These are phyloP conservation scores for Trididemnum miniatum DNA, from an alignment of 23 tunicate species.

Conservation along the genomic window DNA sequence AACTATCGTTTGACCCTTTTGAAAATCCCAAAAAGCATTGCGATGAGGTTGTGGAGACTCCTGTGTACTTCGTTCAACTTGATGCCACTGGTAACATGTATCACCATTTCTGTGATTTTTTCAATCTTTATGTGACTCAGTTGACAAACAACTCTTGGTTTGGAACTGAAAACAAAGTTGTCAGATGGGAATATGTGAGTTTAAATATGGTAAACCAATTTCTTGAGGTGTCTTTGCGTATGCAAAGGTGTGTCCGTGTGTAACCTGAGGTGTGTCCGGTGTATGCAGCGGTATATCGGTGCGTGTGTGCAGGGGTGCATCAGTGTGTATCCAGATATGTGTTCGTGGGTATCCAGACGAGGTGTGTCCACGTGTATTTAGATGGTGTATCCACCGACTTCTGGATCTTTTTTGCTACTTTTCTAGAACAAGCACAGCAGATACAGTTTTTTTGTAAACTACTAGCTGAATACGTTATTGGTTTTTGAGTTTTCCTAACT, in stretches of 20 bases:
- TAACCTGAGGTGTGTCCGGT: not conserved
- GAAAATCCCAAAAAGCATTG: conserved; percentile 33
- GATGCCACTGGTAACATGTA: conserved; percentile 89
- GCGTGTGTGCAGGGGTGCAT: no score
- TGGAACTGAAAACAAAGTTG: conserved; percentile 64
- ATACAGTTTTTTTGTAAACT: no score
- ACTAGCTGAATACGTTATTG: no score
- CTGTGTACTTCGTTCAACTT: conserved; percentile 75
- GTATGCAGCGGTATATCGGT: not conserved
- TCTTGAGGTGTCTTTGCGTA: no score
- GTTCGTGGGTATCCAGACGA: no score
- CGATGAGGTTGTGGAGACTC: conserved; percentile 63
- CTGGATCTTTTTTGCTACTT: no score
- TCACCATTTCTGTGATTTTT: conserved; percentile 96
- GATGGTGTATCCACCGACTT: no score
- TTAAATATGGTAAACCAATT: not conserved
- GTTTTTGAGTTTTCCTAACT: no score
- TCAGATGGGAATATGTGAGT: conserved; percentile 84
- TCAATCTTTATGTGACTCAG: conserved; percentile 89
- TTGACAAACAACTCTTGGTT: conserved; percentile 78
- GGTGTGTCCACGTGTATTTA: no score
- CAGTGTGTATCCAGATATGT: no score
- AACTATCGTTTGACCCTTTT: conserved; percentile 40
- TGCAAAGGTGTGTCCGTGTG: not conserved
- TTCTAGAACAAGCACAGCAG: no score